Evolutionary conservation across 2,113 vertebrate genomes (phyloP).

Genomic region (Connochaetes taurinus): DNA sequence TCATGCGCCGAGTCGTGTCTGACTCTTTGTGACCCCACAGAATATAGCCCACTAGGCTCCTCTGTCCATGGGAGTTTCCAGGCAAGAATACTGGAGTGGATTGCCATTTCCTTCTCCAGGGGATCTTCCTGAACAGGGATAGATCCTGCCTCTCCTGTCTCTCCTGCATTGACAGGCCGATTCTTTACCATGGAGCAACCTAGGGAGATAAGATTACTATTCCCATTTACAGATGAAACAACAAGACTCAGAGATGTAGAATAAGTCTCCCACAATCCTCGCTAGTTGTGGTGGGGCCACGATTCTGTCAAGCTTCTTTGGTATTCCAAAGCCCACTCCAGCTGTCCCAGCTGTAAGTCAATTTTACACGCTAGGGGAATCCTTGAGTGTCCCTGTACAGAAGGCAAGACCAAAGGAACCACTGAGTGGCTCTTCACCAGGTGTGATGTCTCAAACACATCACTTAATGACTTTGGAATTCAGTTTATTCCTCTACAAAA

Average conservation of each 20-base stretch:
- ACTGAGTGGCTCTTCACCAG: too few relatives aligned
- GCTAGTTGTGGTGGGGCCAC: too few relatives aligned
- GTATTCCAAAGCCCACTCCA: not conserved
- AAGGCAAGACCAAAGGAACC: not conserved
- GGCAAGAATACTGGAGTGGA: not conserved
- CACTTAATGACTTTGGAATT: not conserved
- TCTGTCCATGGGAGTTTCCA: not conserved
- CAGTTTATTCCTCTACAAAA: not conserved
- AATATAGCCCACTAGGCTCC: not conserved
- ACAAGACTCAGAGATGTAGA: not conserved
- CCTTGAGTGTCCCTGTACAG: not conserved
- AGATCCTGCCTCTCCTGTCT: not conserved
- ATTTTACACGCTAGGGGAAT: too few relatives aligned
- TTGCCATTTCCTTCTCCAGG: not conserved
- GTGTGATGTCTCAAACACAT: not conserved
- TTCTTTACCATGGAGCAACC: not conserved
- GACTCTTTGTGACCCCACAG: not conserved
- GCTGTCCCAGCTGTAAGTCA: not conserved
- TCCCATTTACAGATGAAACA: not conserved
- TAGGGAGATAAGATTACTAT: not conserved
- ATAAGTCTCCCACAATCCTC: not conserved
- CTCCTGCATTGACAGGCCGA: not conserved
- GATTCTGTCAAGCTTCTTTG: not conserved
- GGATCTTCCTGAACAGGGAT: not conserved
- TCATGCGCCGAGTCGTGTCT: rapidly evolving